phyloP scores from a whole-genome alignment of 2,888 invertebrate genomes.

The Cerastis rubricosa region DNA sequence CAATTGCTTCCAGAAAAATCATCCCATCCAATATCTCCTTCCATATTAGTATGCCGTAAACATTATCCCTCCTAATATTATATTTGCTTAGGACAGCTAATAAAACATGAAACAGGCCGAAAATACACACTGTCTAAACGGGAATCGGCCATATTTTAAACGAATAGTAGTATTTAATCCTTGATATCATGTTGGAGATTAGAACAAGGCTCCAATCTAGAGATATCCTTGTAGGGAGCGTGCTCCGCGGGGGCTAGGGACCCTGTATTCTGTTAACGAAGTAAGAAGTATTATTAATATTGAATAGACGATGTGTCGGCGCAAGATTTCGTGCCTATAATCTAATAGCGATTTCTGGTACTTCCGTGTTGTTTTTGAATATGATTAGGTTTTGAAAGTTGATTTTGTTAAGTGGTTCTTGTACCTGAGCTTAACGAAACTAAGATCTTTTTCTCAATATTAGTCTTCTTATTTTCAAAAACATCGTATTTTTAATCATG shows the following conservation, averaged over 20 bases:
- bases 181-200: slow-evolving; percentile 69
- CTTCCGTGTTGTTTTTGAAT: slow-evolving; percentile 49
- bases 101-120: slow-evolving; percentile 50
- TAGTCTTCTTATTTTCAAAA: background rate
- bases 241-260: slow-evolving; percentile 70
- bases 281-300: slow-evolving; percentile 77
- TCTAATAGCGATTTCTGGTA: slow-evolving; percentile 44
- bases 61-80: slow-evolving; percentile 40
- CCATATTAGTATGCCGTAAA: slow-evolving; percentile 32
- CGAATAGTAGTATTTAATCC: slow-evolving; percentile 68
- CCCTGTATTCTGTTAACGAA: slow-evolving; percentile 73
- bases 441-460: background rate
- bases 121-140: slow-evolving; percentile 47
- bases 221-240: slow-evolving; percentile 79
- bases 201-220: slow-evolving; percentile 77
- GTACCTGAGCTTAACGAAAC: background rate
- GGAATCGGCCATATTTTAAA: slow-evolving; percentile 62
- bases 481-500: background rate
- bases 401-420: slow-evolving; percentile 30
- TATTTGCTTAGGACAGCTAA: slow-evolving; percentile 50
- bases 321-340: slow-evolving; percentile 45
- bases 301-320: slow-evolving; percentile 71
- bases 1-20: slow-evolving; percentile 7
- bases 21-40: slow-evolving; percentile 1
- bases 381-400: slow-evolving; percentile 26